Percentiles rank a stretch among this genome's conserved stretches.
Evolutionary conservation across 2,888 invertebrate species (phyloP).

Genomic region (Diarsia mendica): DNA sequence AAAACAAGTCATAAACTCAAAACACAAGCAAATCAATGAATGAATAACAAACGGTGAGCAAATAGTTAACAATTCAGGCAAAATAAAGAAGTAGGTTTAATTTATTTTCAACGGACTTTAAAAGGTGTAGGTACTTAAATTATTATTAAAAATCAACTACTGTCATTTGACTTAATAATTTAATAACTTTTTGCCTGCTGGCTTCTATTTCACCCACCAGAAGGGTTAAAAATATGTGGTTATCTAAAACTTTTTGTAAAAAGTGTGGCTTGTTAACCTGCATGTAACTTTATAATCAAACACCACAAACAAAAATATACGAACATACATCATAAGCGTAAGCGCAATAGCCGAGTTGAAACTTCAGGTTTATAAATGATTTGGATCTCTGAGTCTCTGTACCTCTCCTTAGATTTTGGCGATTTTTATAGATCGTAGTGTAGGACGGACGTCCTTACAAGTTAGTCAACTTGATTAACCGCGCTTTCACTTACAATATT

Average conservation of each 20-base stretch:
- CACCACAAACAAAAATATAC: conserved; percentile 26
- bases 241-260: not conserved
- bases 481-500: conserved; percentile 9
- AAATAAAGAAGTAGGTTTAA: not conserved
- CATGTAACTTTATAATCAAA: not conserved
- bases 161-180: not conserved
- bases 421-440: not conserved
- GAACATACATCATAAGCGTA: not conserved
- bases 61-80: conserved; percentile 21
- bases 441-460: not conserved
- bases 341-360: conserved; percentile 19
- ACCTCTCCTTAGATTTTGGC: not conserved
- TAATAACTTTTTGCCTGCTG: conserved; percentile 5
- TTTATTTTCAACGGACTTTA: not conserved
- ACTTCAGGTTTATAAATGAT: not conserved
- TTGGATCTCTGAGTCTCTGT: not conserved
- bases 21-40: conserved; percentile 23
- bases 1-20: conserved; percentile 9
- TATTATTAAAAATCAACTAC: not conserved
- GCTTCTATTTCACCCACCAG: not conserved
- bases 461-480: conserved; percentile 28
- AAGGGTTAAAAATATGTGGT: not conserved
- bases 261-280: not conserved
- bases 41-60: conserved; percentile 14
- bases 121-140: not conserved